Percentiles rank a stretch among this genome's conserved stretches.
Evolutionary conservation across 2,888 invertebrate species (phyloP).

Genomic region (Acrocyrtus sp.): DNA sequence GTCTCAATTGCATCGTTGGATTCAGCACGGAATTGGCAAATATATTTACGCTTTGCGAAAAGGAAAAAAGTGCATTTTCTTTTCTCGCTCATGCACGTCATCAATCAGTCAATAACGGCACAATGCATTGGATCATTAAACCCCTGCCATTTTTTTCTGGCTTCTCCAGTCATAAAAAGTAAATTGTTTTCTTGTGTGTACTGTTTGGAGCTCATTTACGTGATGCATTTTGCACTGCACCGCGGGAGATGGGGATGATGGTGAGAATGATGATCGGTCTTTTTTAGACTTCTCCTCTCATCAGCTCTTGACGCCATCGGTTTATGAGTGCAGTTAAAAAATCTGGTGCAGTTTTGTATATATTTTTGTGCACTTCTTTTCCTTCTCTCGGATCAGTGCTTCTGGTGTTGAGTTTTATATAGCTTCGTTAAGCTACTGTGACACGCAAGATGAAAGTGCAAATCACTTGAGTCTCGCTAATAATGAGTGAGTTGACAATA

Average conservation of each 20-base stretch:
- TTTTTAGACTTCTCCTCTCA: too few relatives aligned
- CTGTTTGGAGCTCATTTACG: not conserved
- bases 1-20: too few relatives aligned
- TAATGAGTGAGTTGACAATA: conserved; percentile 28
- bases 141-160: not conserved
- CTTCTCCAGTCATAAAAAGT: not conserved
- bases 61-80: conserved; percentile 2
- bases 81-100: conserved; percentile 12
- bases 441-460: conserved; percentile 23
- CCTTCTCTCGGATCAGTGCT: not conserved
- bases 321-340: not conserved
- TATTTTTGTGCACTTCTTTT: not conserved
- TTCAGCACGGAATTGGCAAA: too few relatives aligned
- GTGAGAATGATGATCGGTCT: not conserved
- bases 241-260: not conserved
- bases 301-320: too few relatives aligned
- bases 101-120: conserved; percentile 12
- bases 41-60: not conserved
- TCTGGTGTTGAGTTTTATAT: not conserved
- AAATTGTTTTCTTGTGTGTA: not conserved
- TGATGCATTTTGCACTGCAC: not conserved
- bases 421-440: conserved; percentile 14
- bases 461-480: conserved; percentile 10
- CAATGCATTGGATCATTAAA: not conserved
- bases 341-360: not conserved